Conservation (phyloP, 2,888 invertebrate genomes). For the Xestia ashworthii region DNA sequence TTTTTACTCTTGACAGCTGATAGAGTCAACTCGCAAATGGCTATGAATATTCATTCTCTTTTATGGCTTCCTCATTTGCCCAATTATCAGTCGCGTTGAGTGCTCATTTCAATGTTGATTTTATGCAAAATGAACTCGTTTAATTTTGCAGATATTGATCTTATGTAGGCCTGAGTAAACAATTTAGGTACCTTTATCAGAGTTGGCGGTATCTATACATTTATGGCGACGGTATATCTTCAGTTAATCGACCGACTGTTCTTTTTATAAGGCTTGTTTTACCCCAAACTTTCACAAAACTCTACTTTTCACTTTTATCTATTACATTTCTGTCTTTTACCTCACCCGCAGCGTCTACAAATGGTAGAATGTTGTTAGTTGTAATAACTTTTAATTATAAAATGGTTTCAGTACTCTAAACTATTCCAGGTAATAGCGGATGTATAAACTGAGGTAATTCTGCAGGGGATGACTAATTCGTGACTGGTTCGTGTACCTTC, state of each 20-base stretch:
- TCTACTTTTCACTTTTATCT: neutral
- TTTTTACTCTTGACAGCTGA: constrained; percentile 27
- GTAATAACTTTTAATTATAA: constrained; percentile 34
- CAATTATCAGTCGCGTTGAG: constrained; percentile 68
- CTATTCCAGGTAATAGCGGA: constrained; percentile 37
- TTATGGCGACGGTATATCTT: neutral
- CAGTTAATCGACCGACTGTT: neutral
- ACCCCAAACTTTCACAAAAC: neutral
- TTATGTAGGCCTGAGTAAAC: constrained; percentile 40
- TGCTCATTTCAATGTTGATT: constrained; percentile 57
- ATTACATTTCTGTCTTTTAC: neutral
- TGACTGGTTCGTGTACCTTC: constrained; percentile 10
- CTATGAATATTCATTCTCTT: constrained; percentile 67
- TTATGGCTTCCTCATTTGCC: constrained; percentile 72
- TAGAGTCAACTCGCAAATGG: constrained; percentile 31
- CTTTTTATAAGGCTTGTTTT: neutral
- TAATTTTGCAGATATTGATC: constrained; percentile 42
- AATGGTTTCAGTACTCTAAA: constrained; percentile 35
- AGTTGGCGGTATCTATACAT: neutral
- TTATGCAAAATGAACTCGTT: constrained; percentile 53
- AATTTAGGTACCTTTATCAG: constrained; percentile 22
- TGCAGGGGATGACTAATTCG: constrained; percentile 56
- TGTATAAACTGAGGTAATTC: constrained; percentile 46
- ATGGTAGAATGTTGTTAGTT: neutral
- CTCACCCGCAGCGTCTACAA: neutral